Conservation (phyloP, 2,888 invertebrate genomes). For the Himalopsyche tibetana region DNA sequence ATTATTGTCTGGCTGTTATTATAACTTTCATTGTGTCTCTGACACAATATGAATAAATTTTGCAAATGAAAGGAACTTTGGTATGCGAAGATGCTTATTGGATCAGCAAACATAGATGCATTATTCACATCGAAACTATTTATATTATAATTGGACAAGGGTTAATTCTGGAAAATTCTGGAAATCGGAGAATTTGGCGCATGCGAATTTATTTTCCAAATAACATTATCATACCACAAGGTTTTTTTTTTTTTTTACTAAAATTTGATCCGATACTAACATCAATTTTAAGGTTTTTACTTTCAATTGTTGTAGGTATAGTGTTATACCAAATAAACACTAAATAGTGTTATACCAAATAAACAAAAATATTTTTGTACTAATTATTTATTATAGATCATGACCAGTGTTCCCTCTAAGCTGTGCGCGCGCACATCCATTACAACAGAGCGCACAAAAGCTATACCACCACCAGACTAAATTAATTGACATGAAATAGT, state of each 20-base stretch:
- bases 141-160: not conserved
- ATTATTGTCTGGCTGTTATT: not conserved
- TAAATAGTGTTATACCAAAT: no score
- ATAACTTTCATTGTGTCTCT: not conserved
- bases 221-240: not conserved
- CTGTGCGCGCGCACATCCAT: no score
- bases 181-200: not conserved
- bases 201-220: not conserved
- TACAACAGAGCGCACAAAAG: no score
- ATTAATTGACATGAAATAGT: no score
- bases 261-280: no score
- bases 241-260: not conserved
- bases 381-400: no score
- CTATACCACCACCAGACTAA: no score
- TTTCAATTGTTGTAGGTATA: no score
- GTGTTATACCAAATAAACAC: no score
- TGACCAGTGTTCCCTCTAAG: no score
- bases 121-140: not conserved
- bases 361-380: no score
- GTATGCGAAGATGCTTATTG: not conserved
- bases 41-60: slow-evolving; percentile 6
- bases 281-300: no score
- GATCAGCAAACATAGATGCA: not conserved
- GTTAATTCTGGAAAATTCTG: not conserved
- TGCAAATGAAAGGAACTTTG: not conserved